These are phyloP conservation scores for Drosophila sechellia DNA, from an alignment of 1,140 invertebrate species.

Conservation along the genomic window DNA sequence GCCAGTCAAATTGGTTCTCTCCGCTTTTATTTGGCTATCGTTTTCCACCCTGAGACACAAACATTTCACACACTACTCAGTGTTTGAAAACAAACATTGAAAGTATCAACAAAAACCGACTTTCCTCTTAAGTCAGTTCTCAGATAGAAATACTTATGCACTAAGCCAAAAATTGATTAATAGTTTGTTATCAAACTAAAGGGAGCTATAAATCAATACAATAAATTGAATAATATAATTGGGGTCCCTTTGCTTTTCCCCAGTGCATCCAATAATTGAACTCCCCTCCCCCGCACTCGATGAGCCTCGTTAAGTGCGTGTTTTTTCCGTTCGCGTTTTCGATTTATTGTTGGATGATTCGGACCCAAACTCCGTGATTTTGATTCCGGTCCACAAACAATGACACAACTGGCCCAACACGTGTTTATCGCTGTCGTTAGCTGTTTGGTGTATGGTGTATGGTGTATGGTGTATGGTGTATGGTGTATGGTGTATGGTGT, in stretches of 20 bases:
- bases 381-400: constrained; percentile 21
- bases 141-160: too few relatives aligned
- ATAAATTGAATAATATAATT: too few relatives aligned
- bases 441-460: not conserved
- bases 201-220: too few relatives aligned
- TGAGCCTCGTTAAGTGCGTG: not conserved
- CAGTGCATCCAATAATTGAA: constrained; percentile 24
- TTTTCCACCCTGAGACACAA: not conserved
- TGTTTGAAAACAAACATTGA: not conserved
- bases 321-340: constrained; percentile 24
- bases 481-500: not conserved
- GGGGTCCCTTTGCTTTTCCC: not conserved
- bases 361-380: constrained; percentile 12
- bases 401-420: constrained; percentile 29
- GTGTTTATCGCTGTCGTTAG: constrained; percentile 28
- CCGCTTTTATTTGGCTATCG: not conserved
- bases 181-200: too few relatives aligned
- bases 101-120: not conserved
- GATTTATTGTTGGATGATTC: constrained; percentile 28
- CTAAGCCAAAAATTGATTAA: too few relatives aligned
- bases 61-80: not conserved
- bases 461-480: too few relatives aligned
- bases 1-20: not conserved
- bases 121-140: too few relatives aligned
- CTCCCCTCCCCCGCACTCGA: constrained; percentile 4